Conservation (phyloP, 2,113 vertebrate species). For the Petroica traversi region DNA sequence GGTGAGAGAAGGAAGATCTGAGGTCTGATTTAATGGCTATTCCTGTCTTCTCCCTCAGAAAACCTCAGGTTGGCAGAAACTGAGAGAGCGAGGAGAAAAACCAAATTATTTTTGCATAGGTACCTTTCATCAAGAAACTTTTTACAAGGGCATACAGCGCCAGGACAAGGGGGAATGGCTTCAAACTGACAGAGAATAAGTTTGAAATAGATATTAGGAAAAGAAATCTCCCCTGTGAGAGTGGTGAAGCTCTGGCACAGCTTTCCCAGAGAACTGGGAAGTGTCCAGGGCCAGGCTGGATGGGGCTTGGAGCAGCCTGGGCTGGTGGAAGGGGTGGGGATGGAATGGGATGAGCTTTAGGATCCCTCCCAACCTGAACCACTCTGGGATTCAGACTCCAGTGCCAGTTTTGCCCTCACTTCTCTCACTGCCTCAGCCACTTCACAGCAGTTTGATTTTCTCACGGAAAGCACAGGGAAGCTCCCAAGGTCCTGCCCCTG, state of each 20-base stretch:
- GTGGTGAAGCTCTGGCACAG: background rate
- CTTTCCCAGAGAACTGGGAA: background rate
- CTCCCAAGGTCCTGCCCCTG: background rate
- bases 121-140: background rate
- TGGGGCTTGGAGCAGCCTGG: fast-evolving
- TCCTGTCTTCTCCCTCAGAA: background rate
- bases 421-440: background rate
- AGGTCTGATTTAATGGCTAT: background rate
- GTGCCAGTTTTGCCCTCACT: background rate
- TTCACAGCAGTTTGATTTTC: background rate
- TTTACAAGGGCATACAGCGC: background rate
- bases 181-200: background rate
- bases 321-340: background rate
- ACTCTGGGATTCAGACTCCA: background rate
- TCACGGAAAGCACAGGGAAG: background rate
- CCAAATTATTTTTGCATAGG: background rate
- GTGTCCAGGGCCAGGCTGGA: background rate
- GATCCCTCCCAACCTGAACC: background rate
- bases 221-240: background rate
- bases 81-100: background rate
- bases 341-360: background rate
- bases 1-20: background rate
- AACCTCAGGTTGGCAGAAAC: background rate
- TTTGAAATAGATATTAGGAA: too few species aligned
- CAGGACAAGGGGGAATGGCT: background rate